Evolutionary conservation across 2,888 invertebrate genomes (phyloP), one percentile per base, ranked within the genome.

Genomic region (Coenonympha arcania): DNA sequence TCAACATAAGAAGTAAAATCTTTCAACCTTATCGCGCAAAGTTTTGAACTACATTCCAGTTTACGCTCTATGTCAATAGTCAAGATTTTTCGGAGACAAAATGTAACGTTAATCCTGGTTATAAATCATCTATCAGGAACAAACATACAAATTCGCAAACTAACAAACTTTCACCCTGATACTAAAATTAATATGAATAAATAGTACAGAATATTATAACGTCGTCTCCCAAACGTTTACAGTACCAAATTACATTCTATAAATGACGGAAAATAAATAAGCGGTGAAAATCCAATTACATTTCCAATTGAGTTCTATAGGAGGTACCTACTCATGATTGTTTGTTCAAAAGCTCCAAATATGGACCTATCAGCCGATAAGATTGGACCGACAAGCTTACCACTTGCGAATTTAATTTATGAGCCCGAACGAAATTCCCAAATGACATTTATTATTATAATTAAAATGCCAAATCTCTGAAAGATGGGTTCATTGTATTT

Each of bases 231-330:
- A 19, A 37, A 37, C 22, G 15, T 37, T 37, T 37, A 13, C 6
- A 13, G 11, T 15, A 13, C 4, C 22, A 20, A 15, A 37, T 31
- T 19, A 11, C 19, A 20, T 24, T 24, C 24, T 37, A 22, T 22
- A 39, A 42, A 31, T 31, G 13, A 31, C 19, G 42, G 6, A 20
- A 45, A 42, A 53, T 34, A 50, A 41, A 33, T 15, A 46, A 45
- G 36, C 46, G 28, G 40, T 47, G 30, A 26, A 50, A 50, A 54
- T 44, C 40, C 43, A 42, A 50, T 47, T 44, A 47, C 39, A 15
- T 50, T 44, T 33, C 34, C 40, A 50, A 50, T 50, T 50, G 24
- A 31, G 42, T 42, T n/a, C 13, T 15, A 20, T 19, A 31, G 37
- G 20, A 37, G 13, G 9, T 33, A 33, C 16, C 5, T 36, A 4